phyloP scores from a whole-genome alignment of 2,888 invertebrate species.

The Acanthoscelides obtectus region DNA sequence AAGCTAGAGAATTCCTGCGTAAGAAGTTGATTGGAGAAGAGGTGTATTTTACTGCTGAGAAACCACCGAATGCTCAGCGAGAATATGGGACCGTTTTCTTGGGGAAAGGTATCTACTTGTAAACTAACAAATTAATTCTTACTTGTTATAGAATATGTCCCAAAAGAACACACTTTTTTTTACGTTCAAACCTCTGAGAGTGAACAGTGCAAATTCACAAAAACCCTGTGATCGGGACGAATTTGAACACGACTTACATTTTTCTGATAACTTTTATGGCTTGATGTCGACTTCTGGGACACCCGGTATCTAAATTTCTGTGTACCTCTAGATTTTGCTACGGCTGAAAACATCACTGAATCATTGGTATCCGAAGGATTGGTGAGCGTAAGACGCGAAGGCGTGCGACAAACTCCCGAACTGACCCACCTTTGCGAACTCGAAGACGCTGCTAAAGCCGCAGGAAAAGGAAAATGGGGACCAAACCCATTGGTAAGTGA shows the following conservation, averaged over 20 bases:
- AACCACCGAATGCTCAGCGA: conserved; percentile 74
- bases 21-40: conserved; percentile 89
- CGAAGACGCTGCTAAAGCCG: conserved; percentile 85
- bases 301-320: no score
- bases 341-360: conserved; percentile 86
- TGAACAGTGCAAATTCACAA: no score
- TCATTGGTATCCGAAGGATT: conserved; percentile 84
- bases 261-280: no score
- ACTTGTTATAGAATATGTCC: no score
- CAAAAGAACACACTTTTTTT: no score
- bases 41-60: conserved; percentile 80
- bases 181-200: no score
- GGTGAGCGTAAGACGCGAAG: conserved; percentile 71
- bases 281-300: no score
- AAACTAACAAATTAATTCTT: no score
- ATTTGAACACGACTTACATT: no score
- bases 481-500: conserved; percentile 22
- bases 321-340: conserved; percentile 49
- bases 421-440: conserved; percentile 70
- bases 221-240: no score
- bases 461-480: conserved; percentile 79
- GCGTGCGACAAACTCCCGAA: conserved; percentile 61
- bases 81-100: conserved; percentile 86
- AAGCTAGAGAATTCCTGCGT: conserved; percentile 90
- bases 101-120: conserved; percentile 75